Conservation (phyloP, 92 coral and sea anemone species). For the Epizoanthus scotinus region DNA sequence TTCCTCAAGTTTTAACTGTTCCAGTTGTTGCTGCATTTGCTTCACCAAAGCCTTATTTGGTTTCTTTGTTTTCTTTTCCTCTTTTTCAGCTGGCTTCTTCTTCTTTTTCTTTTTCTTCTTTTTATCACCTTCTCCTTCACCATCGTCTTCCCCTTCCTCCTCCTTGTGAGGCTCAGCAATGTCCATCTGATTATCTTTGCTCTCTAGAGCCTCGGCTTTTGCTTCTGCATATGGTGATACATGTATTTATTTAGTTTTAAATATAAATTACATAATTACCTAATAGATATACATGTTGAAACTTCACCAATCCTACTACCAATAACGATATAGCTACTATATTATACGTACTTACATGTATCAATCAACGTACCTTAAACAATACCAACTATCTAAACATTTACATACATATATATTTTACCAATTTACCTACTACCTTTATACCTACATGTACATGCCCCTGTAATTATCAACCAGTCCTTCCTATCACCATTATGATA, state of each 20-base stretch:
- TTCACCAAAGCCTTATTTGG: constrained; percentile 93
- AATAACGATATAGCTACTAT: too few species aligned
- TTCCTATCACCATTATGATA: too few species aligned
- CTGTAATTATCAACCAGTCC: too few species aligned
- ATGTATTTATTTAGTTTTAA: background rate
- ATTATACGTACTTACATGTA: background rate
- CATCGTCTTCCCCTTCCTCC: constrained; percentile 69
- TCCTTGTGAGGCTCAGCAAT: constrained; percentile 30
- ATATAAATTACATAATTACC: background rate
- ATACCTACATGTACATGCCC: background rate
- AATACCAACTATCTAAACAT: background rate
- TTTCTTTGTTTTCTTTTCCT: constrained; percentile 81
- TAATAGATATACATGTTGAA: background rate
- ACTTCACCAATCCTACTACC: too few species aligned
- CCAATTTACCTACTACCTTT: background rate
- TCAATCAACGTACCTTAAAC: background rate
- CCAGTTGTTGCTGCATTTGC: constrained; percentile 97
- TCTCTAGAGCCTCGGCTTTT: constrained; percentile 12
- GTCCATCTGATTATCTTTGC: constrained; percentile 10
- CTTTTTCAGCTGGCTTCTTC: constrained; percentile 88
- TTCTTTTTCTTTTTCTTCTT: constrained; percentile 91
- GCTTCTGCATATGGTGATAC: background rate
- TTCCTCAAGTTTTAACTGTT: constrained; percentile 79
- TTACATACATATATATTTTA: too few species aligned
- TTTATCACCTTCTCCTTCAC: constrained; percentile 72